Evolutionary conservation across 2,113 vertebrate species (phyloP), one percentile per base, ranked within the genome.

Genomic region (Tamias sibiricus): DNA sequence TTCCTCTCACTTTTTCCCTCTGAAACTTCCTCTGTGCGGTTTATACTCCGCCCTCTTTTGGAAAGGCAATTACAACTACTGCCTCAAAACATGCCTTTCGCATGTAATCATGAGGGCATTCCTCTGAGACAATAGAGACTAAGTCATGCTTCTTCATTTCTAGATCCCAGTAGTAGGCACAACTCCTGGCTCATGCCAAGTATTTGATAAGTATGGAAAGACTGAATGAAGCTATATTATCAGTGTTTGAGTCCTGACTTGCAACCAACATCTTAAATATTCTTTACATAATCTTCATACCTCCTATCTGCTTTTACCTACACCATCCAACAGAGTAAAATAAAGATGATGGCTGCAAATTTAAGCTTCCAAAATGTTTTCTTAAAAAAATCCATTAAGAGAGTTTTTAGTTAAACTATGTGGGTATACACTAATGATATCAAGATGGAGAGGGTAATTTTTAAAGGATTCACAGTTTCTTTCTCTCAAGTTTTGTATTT

Each of bases 191-290:
- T 85, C 7, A 37, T 6, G 22, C 16, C 40, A 30, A 37, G 32
- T 47, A 52, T 22, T 72, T 47, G 77, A 20, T 69, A 40, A 79
- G 47, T 62, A 57, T 6, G 3, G 20, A 92, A 82, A 47, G 14
- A 49, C 11, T 88, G 28, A 91, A 62, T 86, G 10, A 75, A 96
- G 59, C 42, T 85, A 8, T 77, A 76, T 88, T 74, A 76, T 88
- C 52, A 59, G 90, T 52, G 12, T 6, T 16, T 69, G 4, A 6
- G 9, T 89, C 24, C 40, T 77, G 13, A 62, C n/a, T 2, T 59
- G 2, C 16, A 69, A 52, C 68, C 22, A 76, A 76, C 8, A 3
- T 80, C 17, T 77, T 52, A 54, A 17, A 83, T 47, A 66, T 85
- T 76, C 2, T 42, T 76, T 72, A 28, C 0, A 4, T 26, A 40